Conservation (phyloP, 2,888 invertebrate genomes). For the Crepidodera aurea region DNA sequence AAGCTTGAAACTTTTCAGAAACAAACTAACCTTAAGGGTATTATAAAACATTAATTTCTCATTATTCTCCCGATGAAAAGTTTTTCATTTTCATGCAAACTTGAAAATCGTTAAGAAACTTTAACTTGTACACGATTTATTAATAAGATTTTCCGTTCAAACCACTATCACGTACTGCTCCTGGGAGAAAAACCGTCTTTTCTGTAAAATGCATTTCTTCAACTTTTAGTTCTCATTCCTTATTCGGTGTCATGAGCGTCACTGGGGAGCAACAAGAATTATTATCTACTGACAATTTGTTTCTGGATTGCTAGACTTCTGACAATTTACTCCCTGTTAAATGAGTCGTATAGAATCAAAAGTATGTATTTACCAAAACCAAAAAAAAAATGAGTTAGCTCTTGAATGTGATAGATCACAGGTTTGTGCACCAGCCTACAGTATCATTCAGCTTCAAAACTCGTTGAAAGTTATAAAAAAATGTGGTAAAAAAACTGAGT, state of each 20-base stretch:
- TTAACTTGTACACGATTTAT: slow-evolving; percentile 22
- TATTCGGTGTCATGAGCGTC: neutral
- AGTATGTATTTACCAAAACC: too few relatives aligned
- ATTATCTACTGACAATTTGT: too few relatives aligned
- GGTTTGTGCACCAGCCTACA: too few relatives aligned
- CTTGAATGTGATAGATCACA: too few relatives aligned
- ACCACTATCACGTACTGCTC: neutral
- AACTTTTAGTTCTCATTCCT: neutral
- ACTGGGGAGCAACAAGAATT: neutral
- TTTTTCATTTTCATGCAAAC: slow-evolving; percentile 1
- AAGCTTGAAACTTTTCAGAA: neutral
- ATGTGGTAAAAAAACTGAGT: too few relatives aligned
- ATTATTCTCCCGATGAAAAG: neutral
- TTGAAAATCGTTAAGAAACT: slow-evolving; percentile 10
- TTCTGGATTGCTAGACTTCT: too few relatives aligned
- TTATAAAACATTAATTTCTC: neutral
- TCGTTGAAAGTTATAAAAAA: too few relatives aligned
- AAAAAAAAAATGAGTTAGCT: too few relatives aligned
- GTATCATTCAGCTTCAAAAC: too few relatives aligned
- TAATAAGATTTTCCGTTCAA: slow-evolving; percentile 16
- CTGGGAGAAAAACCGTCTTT: neutral
- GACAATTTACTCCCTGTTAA: too few relatives aligned
- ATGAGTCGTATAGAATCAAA: too few relatives aligned
- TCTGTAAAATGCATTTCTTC: neutral
- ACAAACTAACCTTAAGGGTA: neutral